Conservation (phyloP, 1,140 invertebrate species). For the Drosophila parvula region DNA sequence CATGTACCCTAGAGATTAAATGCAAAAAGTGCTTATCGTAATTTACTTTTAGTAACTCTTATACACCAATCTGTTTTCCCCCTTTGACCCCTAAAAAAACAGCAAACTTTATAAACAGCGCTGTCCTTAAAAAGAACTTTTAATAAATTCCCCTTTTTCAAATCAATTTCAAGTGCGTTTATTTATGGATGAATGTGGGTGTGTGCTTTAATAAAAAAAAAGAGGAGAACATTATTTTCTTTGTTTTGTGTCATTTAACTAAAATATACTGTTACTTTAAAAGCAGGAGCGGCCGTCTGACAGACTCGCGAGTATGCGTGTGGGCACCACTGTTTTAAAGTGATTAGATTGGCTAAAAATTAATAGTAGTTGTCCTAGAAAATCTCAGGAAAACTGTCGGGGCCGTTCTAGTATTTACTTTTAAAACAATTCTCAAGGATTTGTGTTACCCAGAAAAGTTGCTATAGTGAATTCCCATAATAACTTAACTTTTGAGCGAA, state of each 20-base stretch:
- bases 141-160: conserved; percentile 59
- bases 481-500: too few species aligned
- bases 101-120: background rate
- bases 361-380: background rate
- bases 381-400: background rate
- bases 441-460: background rate
- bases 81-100: conserved; percentile 12
- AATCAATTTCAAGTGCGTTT: conserved; percentile 36
- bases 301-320: too few species aligned
- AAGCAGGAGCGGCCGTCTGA: too few species aligned
- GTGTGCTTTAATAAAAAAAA: background rate
- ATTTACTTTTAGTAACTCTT: conserved; percentile 47
- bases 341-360: background rate
- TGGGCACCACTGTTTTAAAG: background rate
- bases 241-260: too few species aligned
- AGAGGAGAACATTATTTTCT: too few species aligned
- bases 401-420: too few species aligned
- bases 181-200: background rate
- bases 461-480: background rate
- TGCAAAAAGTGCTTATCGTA: conserved; percentile 57
- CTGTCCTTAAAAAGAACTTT: conserved; percentile 50
- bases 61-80: conserved; percentile 21
- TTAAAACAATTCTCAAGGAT: background rate
- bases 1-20: conserved; percentile 49
- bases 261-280: too few species aligned